Evolutionary conservation across 2,888 invertebrate genomes (phyloP).

Genomic region (Phalera bucephala): DNA sequence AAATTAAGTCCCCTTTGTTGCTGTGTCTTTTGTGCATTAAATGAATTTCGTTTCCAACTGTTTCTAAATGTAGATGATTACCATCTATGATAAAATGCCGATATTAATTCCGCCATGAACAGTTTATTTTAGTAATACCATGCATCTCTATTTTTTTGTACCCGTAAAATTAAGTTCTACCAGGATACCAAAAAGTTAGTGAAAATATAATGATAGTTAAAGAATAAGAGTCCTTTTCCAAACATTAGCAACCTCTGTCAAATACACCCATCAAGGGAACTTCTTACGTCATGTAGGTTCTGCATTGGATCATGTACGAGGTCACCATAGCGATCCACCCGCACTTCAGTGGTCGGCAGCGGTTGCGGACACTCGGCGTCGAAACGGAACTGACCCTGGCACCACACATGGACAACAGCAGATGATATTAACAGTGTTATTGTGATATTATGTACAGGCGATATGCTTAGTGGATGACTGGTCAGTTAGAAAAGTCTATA

Average conservation of each 20-base stretch:
- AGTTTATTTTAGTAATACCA: not conserved
- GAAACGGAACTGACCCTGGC: slow-evolving; percentile 94
- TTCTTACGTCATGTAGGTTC: slow-evolving; percentile 84
- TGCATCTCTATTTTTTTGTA: not conserved
- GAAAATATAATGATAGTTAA: slow-evolving; percentile 16
- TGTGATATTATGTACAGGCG: slow-evolving; percentile 26
- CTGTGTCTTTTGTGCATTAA: slow-evolving; percentile 38
- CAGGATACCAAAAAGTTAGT: slow-evolving; percentile 42
- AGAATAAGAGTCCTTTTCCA: slow-evolving; percentile 13
- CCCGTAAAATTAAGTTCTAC: slow-evolving; percentile 17
- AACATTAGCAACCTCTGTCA: slow-evolving; percentile 17
- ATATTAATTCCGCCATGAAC: not conserved
- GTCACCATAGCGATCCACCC: slow-evolving; percentile 83
- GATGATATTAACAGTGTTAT: slow-evolving; percentile 32
- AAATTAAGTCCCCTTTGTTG: slow-evolving; percentile 43
- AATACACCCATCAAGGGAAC: slow-evolving; percentile 17
- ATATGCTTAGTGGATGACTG: slow-evolving; percentile 24
- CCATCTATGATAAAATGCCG: slow-evolving; percentile 4
- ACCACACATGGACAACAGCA: slow-evolving; percentile 55
- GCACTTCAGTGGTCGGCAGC: slow-evolving; percentile 89
- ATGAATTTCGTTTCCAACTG: slow-evolving; percentile 24
- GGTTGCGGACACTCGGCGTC: slow-evolving; percentile 91
- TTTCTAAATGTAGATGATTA: slow-evolving; percentile 11
- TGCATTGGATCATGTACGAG: slow-evolving; percentile 76
- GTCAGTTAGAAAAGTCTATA: slow-evolving; percentile 1